Conservation (phyloP, 2,888 invertebrate species). For the Gastrophysa polygoni region DNA sequence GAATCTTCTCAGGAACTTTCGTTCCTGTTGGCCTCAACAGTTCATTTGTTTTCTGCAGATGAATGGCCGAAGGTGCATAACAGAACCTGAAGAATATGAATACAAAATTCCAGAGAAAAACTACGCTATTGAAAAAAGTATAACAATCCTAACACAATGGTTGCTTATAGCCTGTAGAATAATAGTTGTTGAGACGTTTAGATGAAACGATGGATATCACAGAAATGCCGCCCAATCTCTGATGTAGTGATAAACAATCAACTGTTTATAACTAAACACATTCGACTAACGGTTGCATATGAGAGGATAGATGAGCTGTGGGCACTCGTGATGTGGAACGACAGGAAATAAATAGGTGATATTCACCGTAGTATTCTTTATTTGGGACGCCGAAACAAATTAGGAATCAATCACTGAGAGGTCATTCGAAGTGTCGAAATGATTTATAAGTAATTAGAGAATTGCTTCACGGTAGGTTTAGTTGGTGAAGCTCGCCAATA, state of each 20-base stretch:
- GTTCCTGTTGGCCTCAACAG: no score
- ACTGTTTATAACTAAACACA: not conserved
- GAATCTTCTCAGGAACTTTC: no score
- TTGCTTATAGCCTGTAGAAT: conserved; percentile 7
- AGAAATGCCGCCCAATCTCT: not conserved
- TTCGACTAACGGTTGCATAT: not conserved
- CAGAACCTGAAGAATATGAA: not conserved
- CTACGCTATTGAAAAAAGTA: not conserved
- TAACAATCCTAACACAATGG: conserved; percentile 10
- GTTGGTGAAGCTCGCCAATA: no score
- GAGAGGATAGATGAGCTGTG: not conserved
- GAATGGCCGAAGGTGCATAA: conserved; percentile 9
- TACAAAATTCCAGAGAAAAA: not conserved
- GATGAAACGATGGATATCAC: not conserved
- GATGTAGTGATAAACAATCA: not conserved
- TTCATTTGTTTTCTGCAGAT: not conserved
- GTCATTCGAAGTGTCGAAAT: no score
- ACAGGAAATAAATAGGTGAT: not conserved
- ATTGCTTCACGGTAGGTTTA: no score
- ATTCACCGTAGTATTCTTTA: no score
- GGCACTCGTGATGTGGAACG: not conserved
- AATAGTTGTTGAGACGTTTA: not conserved
- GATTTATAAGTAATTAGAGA: no score
- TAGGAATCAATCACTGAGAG: no score
- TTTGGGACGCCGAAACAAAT: no score